Evolutionary conservation across 2,797 vertebrate genomes (phyloP).

Genomic region (Syndactyla subalaris): DNA sequence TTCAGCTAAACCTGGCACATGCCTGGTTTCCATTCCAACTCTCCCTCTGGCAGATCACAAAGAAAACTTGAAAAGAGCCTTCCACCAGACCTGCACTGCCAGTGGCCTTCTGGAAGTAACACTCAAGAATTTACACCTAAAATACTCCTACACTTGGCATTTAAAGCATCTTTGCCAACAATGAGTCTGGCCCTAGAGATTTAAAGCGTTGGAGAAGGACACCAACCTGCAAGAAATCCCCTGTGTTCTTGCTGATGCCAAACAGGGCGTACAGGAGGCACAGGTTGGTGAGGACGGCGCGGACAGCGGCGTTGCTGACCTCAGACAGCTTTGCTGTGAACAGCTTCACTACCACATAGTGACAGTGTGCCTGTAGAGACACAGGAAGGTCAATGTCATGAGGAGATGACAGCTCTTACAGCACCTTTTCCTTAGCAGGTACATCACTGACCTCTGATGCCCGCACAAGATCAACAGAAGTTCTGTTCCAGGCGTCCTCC

Average conservation of each 20-base stretch:
- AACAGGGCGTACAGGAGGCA: conserved; percentile 89
- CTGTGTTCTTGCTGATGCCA: conserved; percentile 86
- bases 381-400: background rate
- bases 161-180: background rate
- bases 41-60: background rate
- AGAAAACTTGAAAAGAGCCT: background rate
- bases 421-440: background rate
- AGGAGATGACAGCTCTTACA: background rate
- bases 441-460: conserved; percentile 88
- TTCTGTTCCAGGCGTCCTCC: conserved; percentile 95
- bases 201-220: background rate
- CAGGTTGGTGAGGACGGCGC: conserved; percentile 84
- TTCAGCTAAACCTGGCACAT: background rate
- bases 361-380: conserved; percentile 90
- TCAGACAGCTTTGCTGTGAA: conserved; percentile 87
- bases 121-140: background rate
- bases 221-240: conserved; percentile 93
- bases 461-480: conserved; percentile 90
- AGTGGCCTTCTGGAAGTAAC: background rate
- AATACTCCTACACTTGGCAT: background rate
- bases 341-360: conserved; percentile 93
- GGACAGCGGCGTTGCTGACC: conserved; percentile 80
- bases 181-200: background rate
- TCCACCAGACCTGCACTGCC: background rate
- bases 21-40: background rate